Percentiles rank a stretch among this genome's conserved stretches.
Evolutionary conservation across 2,888 invertebrate genomes (phyloP).

Genomic region (Abrostola tripartita): DNA sequence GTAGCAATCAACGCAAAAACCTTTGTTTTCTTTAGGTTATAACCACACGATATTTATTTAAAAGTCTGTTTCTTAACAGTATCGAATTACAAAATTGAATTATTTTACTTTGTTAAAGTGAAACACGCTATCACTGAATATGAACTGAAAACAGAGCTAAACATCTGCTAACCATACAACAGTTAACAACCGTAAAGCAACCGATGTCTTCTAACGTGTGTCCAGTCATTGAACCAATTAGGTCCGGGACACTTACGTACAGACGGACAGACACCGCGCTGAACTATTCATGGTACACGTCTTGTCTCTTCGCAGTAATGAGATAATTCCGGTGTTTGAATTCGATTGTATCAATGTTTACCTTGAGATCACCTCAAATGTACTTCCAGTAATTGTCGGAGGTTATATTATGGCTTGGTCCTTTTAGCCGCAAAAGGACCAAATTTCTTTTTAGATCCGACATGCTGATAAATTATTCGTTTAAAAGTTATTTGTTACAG

Average conservation of each 20-base stretch:
- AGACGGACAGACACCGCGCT: conserved; percentile 41
- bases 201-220: conserved; percentile 41
- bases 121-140: too few species aligned
- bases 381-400: not conserved
- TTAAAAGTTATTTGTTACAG: too few species aligned
- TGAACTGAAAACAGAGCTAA: not conserved
- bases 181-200: conserved; percentile 6
- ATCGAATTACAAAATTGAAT: too few species aligned
- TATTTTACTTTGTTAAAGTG: too few species aligned
- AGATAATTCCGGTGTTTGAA: conserved; percentile 39
- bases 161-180: conserved; percentile 7
- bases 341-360: conserved; percentile 20
- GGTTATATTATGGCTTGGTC: not conserved
- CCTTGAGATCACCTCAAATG: conserved; percentile 13
- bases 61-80: too few species aligned
- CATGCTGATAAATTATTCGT: too few species aligned
- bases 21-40: too few species aligned
- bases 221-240: conserved; percentile 55
- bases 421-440: not conserved
- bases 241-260: conserved; percentile 40
- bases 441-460: not conserved
- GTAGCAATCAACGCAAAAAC: too few species aligned
- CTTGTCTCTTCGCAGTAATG: conserved; percentile 46
- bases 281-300: conserved; percentile 53
- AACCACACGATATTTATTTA: too few species aligned